Evolutionary conservation across 2,888 invertebrate species (phyloP).

Genomic region (Julus scandinavius): DNA sequence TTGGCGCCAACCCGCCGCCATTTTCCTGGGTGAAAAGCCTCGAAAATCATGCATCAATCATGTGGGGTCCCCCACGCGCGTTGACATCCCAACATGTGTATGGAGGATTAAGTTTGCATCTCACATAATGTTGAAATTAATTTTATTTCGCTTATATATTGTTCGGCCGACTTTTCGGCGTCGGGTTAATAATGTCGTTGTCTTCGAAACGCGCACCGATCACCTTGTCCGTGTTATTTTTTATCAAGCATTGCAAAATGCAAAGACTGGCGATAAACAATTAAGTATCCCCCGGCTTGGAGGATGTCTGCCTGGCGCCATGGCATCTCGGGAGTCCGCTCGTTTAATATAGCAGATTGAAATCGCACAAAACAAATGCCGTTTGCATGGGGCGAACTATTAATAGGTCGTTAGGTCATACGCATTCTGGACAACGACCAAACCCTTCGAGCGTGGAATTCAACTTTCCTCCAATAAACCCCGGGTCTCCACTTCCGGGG

Average conservation of each 20-base stretch:
- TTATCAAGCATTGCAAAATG: not conserved
- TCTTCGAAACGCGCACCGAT: not conserved
- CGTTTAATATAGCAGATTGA: not conserved
- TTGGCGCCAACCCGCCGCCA: slow-evolving; percentile 5
- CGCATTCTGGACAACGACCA: not conserved
- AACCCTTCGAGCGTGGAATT: not conserved
- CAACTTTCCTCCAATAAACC: not conserved
- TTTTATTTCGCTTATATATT: slow-evolving; percentile 33
- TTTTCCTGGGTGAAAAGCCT: slow-evolving; percentile 42
- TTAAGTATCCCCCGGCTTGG: not conserved
- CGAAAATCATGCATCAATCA: slow-evolving; percentile 23
- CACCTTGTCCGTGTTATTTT: slow-evolving; percentile 31
- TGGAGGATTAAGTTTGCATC: not conserved
- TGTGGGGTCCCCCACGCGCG: slow-evolving; percentile 18
- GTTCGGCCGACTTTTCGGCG: slow-evolving; percentile 34
- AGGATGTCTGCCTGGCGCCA: slow-evolving; percentile 30
- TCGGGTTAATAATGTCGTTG: slow-evolving; percentile 2
- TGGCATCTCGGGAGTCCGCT: not conserved
- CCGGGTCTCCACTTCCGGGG: no score
- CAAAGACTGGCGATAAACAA: not conserved
- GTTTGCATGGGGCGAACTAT: not conserved
- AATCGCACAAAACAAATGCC: not conserved
- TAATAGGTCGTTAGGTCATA: not conserved
- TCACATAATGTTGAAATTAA: slow-evolving; percentile 8
- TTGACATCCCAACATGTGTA: slow-evolving; percentile 8